phyloP scores from a whole-genome alignment of 2,888 invertebrate genomes.

The Tipula vernalis region DNA sequence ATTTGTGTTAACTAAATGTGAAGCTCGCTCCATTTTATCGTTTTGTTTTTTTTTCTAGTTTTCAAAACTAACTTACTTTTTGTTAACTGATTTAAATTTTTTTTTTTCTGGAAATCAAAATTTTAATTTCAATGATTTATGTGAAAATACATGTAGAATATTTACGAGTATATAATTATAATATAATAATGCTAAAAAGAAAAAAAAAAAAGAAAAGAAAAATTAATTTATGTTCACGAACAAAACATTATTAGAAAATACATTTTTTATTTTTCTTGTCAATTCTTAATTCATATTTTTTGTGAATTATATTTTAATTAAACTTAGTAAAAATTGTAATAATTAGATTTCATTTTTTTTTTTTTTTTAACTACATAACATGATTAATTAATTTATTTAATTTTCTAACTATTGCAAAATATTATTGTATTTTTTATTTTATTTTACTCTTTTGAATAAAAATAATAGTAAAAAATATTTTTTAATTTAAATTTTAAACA shows the following conservation, averaged over 20 bases:
- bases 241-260: neutral
- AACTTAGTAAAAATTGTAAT: slow-evolving; percentile 4
- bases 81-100: neutral
- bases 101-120: neutral
- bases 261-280: neutral
- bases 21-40: neutral
- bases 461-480: neutral
- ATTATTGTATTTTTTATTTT: neutral
- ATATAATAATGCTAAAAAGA: neutral
- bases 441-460: neutral
- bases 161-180: neutral
- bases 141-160: neutral
- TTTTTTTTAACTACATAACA: neutral
- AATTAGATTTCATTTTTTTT: neutral
- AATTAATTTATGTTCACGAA: neutral
- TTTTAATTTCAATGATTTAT: neutral
- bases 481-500: neutral
- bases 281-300: neutral
- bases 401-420: slow-evolving; percentile 4
- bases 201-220: neutral
- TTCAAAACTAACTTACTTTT: neutral
- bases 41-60: neutral
- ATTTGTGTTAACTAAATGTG: slow-evolving; percentile 4
- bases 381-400: slow-evolving; percentile 4
- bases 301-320: neutral